phyloP scores from a whole-genome alignment of 1,140 invertebrate genomes.

The Drosophila ironensis region DNA sequence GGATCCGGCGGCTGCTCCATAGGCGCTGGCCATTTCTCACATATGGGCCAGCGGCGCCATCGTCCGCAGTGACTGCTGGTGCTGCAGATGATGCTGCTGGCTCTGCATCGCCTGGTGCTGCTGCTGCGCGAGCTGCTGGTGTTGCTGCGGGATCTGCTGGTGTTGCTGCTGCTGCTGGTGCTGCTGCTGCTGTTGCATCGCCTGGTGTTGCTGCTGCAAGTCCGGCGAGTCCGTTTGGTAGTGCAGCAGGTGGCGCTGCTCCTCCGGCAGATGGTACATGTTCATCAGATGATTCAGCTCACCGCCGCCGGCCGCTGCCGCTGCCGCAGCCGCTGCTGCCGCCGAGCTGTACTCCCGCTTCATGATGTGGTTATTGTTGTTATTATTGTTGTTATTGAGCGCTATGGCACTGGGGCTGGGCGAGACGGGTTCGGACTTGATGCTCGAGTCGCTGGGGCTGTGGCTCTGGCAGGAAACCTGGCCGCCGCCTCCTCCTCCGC shows the following conservation, averaged over 20 bases:
- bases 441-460: constrained; percentile 90
- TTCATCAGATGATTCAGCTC: constrained; percentile 86
- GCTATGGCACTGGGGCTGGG: constrained; percentile 83
- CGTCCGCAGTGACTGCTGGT: constrained; percentile 85
- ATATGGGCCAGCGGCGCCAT: constrained; percentile 89
- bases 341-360: constrained; percentile 86
- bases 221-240: constrained; percentile 76
- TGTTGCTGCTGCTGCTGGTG: constrained; percentile 76
- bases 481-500: constrained; percentile 83
- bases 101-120: constrained; percentile 61
- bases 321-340: constrained; percentile 63
- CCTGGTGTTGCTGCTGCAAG: constrained; percentile 80
- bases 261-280: constrained; percentile 85
- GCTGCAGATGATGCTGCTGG: constrained; percentile 82
- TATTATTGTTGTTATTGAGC: constrained; percentile 74
- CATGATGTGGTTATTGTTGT: constrained; percentile 82
- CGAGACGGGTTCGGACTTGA: constrained; percentile 93
- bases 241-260: constrained; percentile 81
- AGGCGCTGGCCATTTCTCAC: constrained; percentile 85
- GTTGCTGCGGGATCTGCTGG: constrained; percentile 66
- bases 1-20: constrained; percentile 65
- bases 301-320: constrained; percentile 80
- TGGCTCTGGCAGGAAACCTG: constrained; percentile 87
- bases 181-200: constrained; percentile 81
- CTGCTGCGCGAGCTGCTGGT: constrained; percentile 82